A percentile compares a stretch with the other conserved stretches of the same genome.
phyloP scores from a whole-genome alignment of 1,140 invertebrate genomes.

The Zaprionus davidi region DNA sequence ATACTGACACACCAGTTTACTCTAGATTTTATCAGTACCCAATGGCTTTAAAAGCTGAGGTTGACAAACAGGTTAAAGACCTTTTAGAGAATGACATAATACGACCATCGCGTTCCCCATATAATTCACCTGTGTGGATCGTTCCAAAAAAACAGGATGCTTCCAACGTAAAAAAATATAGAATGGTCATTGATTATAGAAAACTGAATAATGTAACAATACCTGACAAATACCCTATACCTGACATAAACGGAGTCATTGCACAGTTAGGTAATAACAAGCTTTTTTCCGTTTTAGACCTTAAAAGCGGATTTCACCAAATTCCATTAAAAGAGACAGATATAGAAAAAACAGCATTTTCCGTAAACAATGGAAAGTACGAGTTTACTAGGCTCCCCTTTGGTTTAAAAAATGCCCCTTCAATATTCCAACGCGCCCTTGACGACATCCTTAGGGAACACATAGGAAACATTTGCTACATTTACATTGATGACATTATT shows the following conservation, averaged over 20 bases:
- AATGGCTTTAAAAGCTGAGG: not conserved
- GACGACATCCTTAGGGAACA: not conserved
- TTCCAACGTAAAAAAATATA: not conserved
- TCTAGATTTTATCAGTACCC: not conserved
- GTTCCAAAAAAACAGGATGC: not conserved
- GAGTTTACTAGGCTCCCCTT: not conserved
- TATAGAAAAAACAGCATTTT: too few species aligned
- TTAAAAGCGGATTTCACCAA: too few species aligned
- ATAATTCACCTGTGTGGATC: not conserved
- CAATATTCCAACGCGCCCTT: not conserved
- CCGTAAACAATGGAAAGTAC: not conserved
- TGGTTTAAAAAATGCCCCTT: not conserved
- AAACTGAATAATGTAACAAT: not conserved
- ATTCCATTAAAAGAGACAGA: too few species aligned
- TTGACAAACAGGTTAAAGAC: not conserved
- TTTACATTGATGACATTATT: too few species aligned
- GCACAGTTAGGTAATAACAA: not conserved
- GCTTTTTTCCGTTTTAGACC: not conserved
- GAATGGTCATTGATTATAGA: slow-evolving; percentile 2
- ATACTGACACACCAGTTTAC: not conserved
- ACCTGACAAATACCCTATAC: not conserved
- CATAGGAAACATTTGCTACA: not conserved
- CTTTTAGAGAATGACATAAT: not conserved
- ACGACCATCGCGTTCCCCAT: not conserved
- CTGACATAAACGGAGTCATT: not conserved